A percentile compares a stretch with the other conserved stretches of the same genome.
phyloP scores from a whole-genome alignment of 2,113 vertebrate species.

The Scomber colias region DNA sequence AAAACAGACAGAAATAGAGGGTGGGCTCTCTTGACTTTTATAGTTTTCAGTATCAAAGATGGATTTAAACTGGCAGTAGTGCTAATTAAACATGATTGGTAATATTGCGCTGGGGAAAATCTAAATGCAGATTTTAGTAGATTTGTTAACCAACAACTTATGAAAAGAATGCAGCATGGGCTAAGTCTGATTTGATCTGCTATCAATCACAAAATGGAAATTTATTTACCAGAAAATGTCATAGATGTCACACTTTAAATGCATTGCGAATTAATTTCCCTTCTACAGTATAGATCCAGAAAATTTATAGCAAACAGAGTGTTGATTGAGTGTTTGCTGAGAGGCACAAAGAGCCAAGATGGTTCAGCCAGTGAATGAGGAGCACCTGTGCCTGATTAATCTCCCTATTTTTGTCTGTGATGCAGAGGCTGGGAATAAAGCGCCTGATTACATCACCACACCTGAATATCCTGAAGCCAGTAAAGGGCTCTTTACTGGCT shows the following conservation, averaged over 20 bases:
- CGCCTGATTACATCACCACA: conserved; percentile 47
- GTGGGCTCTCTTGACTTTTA: background rate
- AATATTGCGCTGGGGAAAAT: conserved; percentile 4
- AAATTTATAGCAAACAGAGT: conserved; percentile 68
- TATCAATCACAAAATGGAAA: conserved; percentile 72
- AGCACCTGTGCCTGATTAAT: conserved; percentile 78
- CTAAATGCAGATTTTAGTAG: conserved; percentile 30
- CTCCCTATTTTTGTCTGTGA: conserved; percentile 60
- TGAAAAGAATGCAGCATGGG: conserved; percentile 3
- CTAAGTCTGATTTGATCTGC: conserved; percentile 25
- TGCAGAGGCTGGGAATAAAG: conserved; percentile 47
- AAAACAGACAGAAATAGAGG: background rate
- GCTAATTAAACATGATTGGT: conserved; percentile 10
- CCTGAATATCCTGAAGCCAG: conserved; percentile 61
- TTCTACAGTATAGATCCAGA: conserved; percentile 50
- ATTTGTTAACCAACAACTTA: conserved; percentile 44
- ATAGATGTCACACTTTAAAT: conserved; percentile 64
- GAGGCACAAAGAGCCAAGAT: conserved; percentile 59
- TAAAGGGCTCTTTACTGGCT: conserved; percentile 22
- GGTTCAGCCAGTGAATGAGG: conserved; percentile 65
- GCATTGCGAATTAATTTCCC: conserved; percentile 61
- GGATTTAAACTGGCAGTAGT: conserved; percentile 1
- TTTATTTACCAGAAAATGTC: conserved; percentile 69
- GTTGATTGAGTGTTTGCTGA: conserved; percentile 70
- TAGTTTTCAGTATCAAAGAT: background rate